These are phyloP conservation scores for Amphipyra tragopoginis DNA, from an alignment of 2,888 invertebrate genomes.

Conservation along the genomic window DNA sequence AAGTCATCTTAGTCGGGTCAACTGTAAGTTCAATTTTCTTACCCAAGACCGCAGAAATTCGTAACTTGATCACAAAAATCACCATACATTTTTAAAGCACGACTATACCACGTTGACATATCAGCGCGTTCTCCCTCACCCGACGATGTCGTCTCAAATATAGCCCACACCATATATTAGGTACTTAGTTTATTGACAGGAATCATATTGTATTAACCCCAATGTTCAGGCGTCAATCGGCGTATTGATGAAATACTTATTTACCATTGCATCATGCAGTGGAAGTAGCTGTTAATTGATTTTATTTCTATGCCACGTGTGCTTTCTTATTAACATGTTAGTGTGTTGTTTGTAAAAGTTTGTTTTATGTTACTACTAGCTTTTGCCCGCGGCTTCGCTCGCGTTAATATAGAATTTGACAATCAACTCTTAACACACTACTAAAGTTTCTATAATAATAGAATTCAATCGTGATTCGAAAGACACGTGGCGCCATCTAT, in stretches of 20 bases:
- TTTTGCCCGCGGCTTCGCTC: no score
- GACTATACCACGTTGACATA: slow-evolving; percentile 42
- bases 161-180: slow-evolving; percentile 42
- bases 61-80: slow-evolving; percentile 48
- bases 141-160: slow-evolving; percentile 34
- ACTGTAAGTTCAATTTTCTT: slow-evolving; percentile 24
- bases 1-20: neutral
- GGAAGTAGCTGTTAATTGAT: slow-evolving; percentile 31
- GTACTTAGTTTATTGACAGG: slow-evolving; percentile 51
- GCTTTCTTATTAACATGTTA: slow-evolving; percentile 29
- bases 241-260: slow-evolving; percentile 77
- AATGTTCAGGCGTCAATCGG: slow-evolving; percentile 63
- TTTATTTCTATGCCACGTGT: slow-evolving; percentile 26
- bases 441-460: no score
- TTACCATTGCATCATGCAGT: slow-evolving; percentile 81
- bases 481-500: no score
- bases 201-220: slow-evolving; percentile 75
- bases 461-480: no score
- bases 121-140: slow-evolving; percentile 28
- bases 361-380: no score
- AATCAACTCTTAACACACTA: no score
- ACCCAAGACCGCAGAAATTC: slow-evolving; percentile 44
- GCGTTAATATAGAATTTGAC: no score
- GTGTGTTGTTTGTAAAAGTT: neutral
- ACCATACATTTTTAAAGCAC: slow-evolving; percentile 46